Conservation (phyloP, 2,113 vertebrate genomes). For the zebrafish (Danio rerio) region GRCz12tu NC_133176.1:47186501-47187000, state of each 20-base stretch:
- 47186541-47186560: background rate
- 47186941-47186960: constrained; percentile 46
- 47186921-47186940: constrained; percentile 29
- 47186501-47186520: too few species aligned
- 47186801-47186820: background rate
- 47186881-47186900: background rate
- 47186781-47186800: background rate
- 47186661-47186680: background rate
- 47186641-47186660: constrained; percentile 3
- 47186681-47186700: constrained; percentile 45
- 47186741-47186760: background rate
- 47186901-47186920: constrained; percentile 42
- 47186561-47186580: constrained; percentile 75
- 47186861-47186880: background rate
- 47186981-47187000: too few species aligned
- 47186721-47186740: constrained; percentile 58
- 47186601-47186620: constrained; percentile 52
- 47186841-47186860: background rate
- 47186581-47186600: constrained; percentile 60
- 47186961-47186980: constrained; percentile 54
- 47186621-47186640: background rate
- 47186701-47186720: constrained; percentile 64
- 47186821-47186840: constrained; percentile 1
- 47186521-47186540: background rate
- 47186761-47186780: background rate